Evolutionary conservation across 2,113 vertebrate species (phyloP).

Genomic region (Thomomys bottae): DNA sequence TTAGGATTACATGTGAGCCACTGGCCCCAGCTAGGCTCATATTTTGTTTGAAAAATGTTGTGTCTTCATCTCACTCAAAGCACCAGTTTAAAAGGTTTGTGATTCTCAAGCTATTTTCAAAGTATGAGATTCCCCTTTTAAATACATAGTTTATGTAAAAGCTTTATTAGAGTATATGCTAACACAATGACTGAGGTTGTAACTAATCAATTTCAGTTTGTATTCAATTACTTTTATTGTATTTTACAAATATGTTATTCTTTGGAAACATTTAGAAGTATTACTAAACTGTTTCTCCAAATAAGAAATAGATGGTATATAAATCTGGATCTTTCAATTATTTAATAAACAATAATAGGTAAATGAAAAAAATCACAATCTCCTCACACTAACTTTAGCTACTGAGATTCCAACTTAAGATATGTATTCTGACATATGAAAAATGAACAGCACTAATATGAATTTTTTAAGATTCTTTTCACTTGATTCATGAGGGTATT

Average conservation of each 20-base stretch:
- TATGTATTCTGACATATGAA: neutral
- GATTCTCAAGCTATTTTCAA: slow-evolving; percentile 10
- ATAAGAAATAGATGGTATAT: neutral
- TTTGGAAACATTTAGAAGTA: neutral
- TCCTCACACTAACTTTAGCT: neutral
- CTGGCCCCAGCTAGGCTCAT: no score
- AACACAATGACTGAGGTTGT: neutral
- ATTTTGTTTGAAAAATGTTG: no score
- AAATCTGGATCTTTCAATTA: neutral
- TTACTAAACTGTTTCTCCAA: neutral
- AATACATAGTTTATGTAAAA: slow-evolving; percentile 27
- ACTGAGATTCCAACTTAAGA: neutral
- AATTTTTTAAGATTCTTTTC: neutral
- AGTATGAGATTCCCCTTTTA: neutral
- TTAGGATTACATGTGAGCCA: no score
- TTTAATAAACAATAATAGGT: neutral
- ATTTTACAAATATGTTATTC: neutral
- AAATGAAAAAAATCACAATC: neutral
- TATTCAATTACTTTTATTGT: neutral
- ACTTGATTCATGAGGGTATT: neutral
- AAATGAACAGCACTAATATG: slow-evolving; percentile 12
- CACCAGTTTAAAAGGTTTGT: neutral
- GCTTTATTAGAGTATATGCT: neutral
- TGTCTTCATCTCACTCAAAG: neutral
- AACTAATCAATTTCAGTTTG: slow-evolving; percentile 33